A percentile compares a stretch with the other conserved stretches of the same genome.
These are phyloP conservation scores for Doris montereyensis DNA, from an alignment of 2,888 invertebrate genomes.

Conservation along the genomic window DNA sequence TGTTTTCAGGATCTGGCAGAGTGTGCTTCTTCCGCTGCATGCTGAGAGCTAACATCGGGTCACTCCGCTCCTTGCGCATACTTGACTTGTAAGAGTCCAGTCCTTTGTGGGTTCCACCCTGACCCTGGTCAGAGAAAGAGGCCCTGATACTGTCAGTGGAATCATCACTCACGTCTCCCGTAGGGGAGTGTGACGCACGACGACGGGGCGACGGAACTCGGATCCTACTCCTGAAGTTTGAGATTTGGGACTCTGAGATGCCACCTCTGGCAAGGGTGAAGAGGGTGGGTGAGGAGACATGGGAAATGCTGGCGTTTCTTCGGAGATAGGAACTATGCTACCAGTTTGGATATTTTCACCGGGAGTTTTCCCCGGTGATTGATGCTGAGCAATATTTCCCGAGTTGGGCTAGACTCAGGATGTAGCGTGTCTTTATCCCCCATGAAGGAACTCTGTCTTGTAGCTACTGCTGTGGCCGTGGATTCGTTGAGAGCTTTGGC, in stretches of 20 bases:
- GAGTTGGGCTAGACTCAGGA: too few relatives aligned
- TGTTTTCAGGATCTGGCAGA: constrained; percentile 45
- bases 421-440: too few relatives aligned
- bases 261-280: not conserved
- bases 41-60: constrained; percentile 46
- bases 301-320: too few relatives aligned
- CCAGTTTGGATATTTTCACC: too few relatives aligned
- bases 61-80: constrained; percentile 45
- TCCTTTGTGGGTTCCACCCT: constrained; percentile 33
- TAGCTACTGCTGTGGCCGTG: too few relatives aligned
- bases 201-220: not conserved
- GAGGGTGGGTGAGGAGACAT: not conserved
- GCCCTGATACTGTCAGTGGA: constrained; percentile 41
- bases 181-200: constrained; percentile 33
- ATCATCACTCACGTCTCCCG: constrained; percentile 43
- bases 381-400: too few relatives aligned
- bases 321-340: too few relatives aligned
- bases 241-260: not conserved
- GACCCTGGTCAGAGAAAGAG: constrained; percentile 45
- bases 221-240: not conserved
- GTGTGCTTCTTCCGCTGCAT: constrained; percentile 45
- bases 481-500: too few relatives aligned
- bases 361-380: too few relatives aligned
- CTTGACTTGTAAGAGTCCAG: not conserved
- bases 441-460: too few relatives aligned